Evolutionary conservation across 2,113 vertebrate genomes (phyloP), one percentile per base, ranked within the genome.

Genomic region (Pithys albifrons): DNA sequence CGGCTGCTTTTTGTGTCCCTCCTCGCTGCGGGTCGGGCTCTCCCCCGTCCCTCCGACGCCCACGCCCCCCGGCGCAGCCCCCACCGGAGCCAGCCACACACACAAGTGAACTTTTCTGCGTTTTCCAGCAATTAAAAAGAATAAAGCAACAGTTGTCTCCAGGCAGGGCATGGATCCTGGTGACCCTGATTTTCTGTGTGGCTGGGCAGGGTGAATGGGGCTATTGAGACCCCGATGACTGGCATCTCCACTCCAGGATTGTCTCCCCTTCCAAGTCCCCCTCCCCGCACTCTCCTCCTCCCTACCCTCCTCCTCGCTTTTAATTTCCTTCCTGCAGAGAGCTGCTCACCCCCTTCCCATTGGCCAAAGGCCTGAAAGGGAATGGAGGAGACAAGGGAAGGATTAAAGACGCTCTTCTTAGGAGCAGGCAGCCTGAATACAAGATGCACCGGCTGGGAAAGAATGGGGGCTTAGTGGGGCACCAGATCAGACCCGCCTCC

Each of bases 171-270:
- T 93, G 95, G 96, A 95, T 95, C 96, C 84, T 92, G 90, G 94
- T 97, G 96, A 96, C 96, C 94, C 93, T 92, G 96, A 97, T 98
- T 98, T 98, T 98, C 97, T 97, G 97, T 97, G 96, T 97, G 97
- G 97, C 97, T 98, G 97, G 95, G 95, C 97, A 97, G 96, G 89
- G 93, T 95, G 97, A 98, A 98, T 97, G 94, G 95, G 80, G 90
- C 95, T 97, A 97, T 97, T 97, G 96, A 97, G 97, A 94, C 80
- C 82, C 93, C 31, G 87, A 93, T 83, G 97, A 96, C 96, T 97
- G 97, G 96, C 96, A 97, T 95, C 96, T 96, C 97, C 95, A 92
- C 94, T 95, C 85, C 70, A 95, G 93, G 91, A 95, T 95, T 95
- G 94, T 96, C 95, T 96, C 89, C 91, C 94, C 73, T 80, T 96